Evolutionary conservation across 2,888 invertebrate genomes (phyloP).

Genomic region (Leptinotarsa peninsularis): DNA sequence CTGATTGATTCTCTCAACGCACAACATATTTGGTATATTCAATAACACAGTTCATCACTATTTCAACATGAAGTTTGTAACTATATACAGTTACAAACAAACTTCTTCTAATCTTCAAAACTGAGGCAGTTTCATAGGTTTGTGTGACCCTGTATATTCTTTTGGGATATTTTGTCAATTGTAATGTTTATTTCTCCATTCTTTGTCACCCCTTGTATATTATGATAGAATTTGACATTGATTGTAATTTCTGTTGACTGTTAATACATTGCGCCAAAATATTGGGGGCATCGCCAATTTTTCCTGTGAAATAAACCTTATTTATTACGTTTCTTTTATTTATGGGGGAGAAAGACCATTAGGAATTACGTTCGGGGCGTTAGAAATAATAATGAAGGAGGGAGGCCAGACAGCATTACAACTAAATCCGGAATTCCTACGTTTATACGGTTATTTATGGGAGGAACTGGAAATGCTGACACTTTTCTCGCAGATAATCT

Average conservation of each 20-base stretch:
- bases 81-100: too few species aligned
- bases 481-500: slow-evolving; percentile 28
- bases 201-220: too few species aligned
- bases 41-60: too few species aligned
- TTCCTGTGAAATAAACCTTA: slow-evolving; percentile 35
- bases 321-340: slow-evolving; percentile 42
- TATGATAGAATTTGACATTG: too few species aligned
- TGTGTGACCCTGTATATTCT: too few species aligned
- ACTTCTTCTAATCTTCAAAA: too few species aligned
- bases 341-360: slow-evolving; percentile 36
- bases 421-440: slow-evolving; percentile 37
- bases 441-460: slow-evolving; percentile 34
- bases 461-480: slow-evolving; percentile 32
- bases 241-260: background rate
- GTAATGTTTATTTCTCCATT: too few species aligned
- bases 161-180: too few species aligned
- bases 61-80: too few species aligned
- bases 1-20: too few species aligned
- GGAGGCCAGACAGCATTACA: slow-evolving; percentile 36
- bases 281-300: background rate
- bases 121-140: too few species aligned
- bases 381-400: slow-evolving; percentile 40
- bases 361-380: slow-evolving; percentile 41
- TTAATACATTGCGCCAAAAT: slow-evolving; percentile 9
- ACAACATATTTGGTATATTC: too few species aligned